phyloP scores from a whole-genome alignment of 2,113 vertebrate species.

The Bos javanicus region DNA sequence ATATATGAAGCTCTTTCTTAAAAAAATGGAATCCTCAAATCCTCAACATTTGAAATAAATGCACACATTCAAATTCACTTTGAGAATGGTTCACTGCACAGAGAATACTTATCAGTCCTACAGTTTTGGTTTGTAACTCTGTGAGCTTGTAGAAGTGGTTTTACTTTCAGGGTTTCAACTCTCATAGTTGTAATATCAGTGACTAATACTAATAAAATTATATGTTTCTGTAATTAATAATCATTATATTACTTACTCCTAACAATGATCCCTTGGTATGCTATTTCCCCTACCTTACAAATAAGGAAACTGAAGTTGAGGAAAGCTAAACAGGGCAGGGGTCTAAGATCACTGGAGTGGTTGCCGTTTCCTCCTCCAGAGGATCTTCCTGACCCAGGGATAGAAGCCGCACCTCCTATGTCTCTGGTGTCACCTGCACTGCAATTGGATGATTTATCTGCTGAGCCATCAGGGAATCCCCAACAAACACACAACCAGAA shows the following conservation, averaged over 20 bases:
- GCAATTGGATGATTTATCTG: neutral
- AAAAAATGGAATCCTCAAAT: neutral
- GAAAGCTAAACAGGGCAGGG: conserved; percentile 29
- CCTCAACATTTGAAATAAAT: neutral
- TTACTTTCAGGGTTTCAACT: neutral
- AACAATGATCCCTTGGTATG: neutral
- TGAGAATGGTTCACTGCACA: neutral
- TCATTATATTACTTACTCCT: neutral
- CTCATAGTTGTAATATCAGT: neutral
- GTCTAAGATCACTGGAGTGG: neutral
- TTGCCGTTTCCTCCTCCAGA: neutral
- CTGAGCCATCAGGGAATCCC: neutral
- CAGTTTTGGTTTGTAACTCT: neutral
- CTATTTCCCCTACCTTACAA: neutral
- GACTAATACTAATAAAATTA: neutral
- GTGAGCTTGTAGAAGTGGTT: neutral
- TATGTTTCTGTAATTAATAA: neutral
- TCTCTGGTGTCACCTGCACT: neutral
- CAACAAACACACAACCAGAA: neutral
- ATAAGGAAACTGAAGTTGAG: conserved; percentile 40
- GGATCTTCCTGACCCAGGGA: neutral
- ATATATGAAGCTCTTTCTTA: neutral
- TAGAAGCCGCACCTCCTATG: rapidly evolving
- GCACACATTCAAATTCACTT: neutral
- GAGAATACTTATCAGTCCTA: neutral